These are phyloP conservation scores for Kryphioiulus occultus DNA, from an alignment of 2,888 invertebrate genomes.

Conservation along the genomic window DNA sequence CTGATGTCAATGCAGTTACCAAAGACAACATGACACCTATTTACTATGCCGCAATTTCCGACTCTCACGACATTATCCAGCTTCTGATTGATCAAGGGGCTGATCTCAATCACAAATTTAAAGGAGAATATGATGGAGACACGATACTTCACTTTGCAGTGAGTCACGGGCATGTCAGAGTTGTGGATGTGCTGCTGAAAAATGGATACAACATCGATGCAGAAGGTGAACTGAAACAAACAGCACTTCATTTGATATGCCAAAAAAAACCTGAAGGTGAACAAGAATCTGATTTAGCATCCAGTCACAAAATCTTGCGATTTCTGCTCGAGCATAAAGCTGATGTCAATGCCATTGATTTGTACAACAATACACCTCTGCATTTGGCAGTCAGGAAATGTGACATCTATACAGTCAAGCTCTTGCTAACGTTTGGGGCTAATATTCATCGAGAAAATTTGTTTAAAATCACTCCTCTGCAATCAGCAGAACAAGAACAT, in stretches of 20 bases:
- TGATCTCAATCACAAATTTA: constrained; percentile 71
- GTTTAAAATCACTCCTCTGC: not conserved
- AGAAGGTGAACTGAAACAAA: not conserved
- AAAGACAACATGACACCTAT: constrained; percentile 61
- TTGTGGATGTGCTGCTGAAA: not conserved
- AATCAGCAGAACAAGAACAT: not conserved
- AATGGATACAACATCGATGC: constrained; percentile 2
- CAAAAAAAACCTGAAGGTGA: not conserved
- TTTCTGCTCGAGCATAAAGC: not conserved
- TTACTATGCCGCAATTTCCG: constrained; percentile 66
- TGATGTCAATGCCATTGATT: not conserved
- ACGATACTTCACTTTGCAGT: not conserved
- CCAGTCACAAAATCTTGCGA: not conserved
- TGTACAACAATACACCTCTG: not conserved
- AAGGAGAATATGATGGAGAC: too few relatives aligned
- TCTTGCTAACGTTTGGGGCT: not conserved
- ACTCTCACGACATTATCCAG: constrained; percentile 65
- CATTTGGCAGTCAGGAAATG: not conserved
- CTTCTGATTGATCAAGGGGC: constrained; percentile 69
- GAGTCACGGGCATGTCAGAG: not conserved
- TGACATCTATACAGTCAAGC: not conserved
- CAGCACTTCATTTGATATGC: not conserved
- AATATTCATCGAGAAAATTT: not conserved
- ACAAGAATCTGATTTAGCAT: not conserved
- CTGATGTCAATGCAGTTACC: not conserved